These are phyloP conservation scores for Cydia amplana DNA, from an alignment of 1,140 invertebrate species.

Conservation along the genomic window DNA sequence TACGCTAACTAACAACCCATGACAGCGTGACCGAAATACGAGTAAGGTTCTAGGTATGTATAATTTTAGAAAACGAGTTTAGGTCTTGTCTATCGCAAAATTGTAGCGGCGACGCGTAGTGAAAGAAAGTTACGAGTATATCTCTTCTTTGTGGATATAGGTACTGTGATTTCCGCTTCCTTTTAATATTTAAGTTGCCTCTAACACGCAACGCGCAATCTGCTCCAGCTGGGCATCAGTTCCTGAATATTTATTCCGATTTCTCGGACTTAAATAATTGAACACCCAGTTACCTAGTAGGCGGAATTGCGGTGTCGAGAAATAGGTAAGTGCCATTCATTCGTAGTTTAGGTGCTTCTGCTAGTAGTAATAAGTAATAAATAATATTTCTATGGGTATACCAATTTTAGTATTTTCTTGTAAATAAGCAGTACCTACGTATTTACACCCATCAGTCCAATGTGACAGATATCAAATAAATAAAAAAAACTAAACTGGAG, in stretches of 20 bases:
- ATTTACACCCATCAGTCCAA: no score
- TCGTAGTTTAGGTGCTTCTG: background rate
- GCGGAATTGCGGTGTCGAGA: background rate
- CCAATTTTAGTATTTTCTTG: no score
- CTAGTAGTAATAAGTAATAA: background rate
- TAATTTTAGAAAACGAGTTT: no score
- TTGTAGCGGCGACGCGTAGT: background rate
- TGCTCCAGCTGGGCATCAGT: slow-evolving; percentile 30
- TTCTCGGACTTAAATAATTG: slow-evolving; percentile 29
- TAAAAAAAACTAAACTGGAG: no score
- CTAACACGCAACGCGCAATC: slow-evolving; percentile 41
- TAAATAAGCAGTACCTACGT: no score
- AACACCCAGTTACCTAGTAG: slow-evolving; percentile 26
- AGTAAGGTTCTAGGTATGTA: no score
- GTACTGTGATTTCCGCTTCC: slow-evolving; percentile 38
- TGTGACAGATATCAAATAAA: no score
- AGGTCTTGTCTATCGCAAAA: no score
- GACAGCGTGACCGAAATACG: no score
- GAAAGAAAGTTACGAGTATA: background rate
- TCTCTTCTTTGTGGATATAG: slow-evolving; percentile 38
- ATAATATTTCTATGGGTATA: background rate
- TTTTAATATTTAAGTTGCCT: slow-evolving; percentile 48
- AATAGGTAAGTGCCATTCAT: background rate
- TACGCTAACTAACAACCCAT: no score
- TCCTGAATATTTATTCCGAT: slow-evolving; percentile 33